phyloP scores from a whole-genome alignment of 2,113 vertebrate genomes.

The Myrmecophaga tridactyla region DNA sequence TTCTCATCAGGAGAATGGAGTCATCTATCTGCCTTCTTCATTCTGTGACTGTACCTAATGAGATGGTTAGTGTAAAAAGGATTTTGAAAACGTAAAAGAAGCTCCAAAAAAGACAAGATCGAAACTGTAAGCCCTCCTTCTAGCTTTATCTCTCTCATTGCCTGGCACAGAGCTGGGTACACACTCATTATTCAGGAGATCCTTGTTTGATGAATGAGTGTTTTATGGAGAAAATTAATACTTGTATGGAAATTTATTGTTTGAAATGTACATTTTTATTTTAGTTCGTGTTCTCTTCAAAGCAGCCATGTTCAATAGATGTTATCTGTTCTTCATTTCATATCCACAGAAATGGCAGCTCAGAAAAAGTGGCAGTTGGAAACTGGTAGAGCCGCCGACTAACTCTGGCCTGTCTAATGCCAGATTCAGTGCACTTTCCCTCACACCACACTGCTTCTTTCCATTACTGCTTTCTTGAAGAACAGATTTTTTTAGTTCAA shows the following conservation, averaged over 20 bases:
- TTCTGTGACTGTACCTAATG: neutral
- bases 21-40: neutral
- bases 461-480: constrained; percentile 22
- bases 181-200: neutral
- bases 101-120: neutral
- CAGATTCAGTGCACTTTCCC: neutral
- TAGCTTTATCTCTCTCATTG: neutral
- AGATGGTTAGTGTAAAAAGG: neutral
- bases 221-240: neutral
- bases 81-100: constrained; percentile 28
- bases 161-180: neutral
- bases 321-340: neutral
- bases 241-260: neutral
- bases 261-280: neutral
- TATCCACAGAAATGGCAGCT: constrained; percentile 35
- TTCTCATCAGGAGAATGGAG: neutral
- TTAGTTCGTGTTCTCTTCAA: neutral
- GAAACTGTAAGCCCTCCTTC: neutral
- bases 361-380: neutral
- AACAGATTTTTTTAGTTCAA: constrained; percentile 33
- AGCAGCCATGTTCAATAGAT: neutral
- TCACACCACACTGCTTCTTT: constrained; percentile 44
- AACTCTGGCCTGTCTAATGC: neutral
- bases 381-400: neutral
- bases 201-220: neutral